Conservation (phyloP, 2,888 invertebrate species). For the Exephanes ischioxanthus region DNA sequence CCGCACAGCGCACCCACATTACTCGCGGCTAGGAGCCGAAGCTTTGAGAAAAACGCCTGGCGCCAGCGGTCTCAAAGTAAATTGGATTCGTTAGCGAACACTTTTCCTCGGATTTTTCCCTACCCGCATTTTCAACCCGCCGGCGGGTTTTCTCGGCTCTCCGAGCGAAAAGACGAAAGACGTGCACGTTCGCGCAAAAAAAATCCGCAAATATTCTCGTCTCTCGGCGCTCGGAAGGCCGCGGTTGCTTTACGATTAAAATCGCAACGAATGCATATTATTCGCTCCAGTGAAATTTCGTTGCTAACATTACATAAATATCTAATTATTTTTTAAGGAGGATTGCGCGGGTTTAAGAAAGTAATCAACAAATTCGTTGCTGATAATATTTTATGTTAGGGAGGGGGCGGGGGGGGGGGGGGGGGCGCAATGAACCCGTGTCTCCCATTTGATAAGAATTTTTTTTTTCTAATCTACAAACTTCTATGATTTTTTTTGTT, state of each 20-base stretch:
- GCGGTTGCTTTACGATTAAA: slow-evolving; percentile 42
- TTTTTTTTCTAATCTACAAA: background rate
- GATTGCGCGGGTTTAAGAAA: too few relatives aligned
- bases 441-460: too few relatives aligned
- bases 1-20: slow-evolving; percentile 14
- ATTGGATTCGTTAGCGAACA: slow-evolving; percentile 72
- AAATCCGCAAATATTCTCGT: slow-evolving; percentile 21
- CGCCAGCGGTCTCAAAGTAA: slow-evolving; percentile 66
- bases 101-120: slow-evolving; percentile 53
- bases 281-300: background rate
- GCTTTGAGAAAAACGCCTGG: slow-evolving; percentile 64
- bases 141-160: slow-evolving; percentile 19
- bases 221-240: slow-evolving; percentile 15
- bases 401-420: too few relatives aligned
- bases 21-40: slow-evolving; percentile 46
- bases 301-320: too few relatives aligned
- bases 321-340: too few relatives aligned
- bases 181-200: slow-evolving; percentile 3
- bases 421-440: too few relatives aligned
- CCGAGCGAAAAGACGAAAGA: slow-evolving; percentile 10
- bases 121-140: slow-evolving; percentile 1
- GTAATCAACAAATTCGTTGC: too few relatives aligned
- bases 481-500: background rate
- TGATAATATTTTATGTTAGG: too few relatives aligned
- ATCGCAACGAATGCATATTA: background rate